phyloP scores from a whole-genome alignment of 2,113 vertebrate genomes.

The Protobothrops flavoviridis region DNA sequence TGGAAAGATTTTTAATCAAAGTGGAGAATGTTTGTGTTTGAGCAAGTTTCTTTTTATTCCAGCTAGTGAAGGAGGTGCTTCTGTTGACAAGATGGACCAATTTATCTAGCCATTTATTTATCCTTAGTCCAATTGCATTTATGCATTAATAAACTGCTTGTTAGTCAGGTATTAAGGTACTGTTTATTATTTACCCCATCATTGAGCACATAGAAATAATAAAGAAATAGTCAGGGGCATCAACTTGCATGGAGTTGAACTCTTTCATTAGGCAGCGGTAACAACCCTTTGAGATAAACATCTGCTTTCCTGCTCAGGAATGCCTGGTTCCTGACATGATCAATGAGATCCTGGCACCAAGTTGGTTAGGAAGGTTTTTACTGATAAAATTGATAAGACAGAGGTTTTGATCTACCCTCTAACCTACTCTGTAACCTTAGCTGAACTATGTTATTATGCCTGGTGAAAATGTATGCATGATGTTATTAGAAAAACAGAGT shows the following conservation, averaged over 20 bases:
- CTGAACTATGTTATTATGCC: neutral
- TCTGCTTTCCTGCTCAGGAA: neutral
- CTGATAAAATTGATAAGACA: neutral
- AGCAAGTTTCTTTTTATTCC: neutral
- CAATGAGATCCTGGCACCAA: neutral
- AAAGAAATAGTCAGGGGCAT: neutral
- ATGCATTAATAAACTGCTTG: neutral
- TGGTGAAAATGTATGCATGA: neutral
- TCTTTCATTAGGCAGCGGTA: neutral
- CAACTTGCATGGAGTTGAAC: neutral
- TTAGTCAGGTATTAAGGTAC: neutral
- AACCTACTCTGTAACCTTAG: neutral
- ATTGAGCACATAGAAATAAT: neutral
- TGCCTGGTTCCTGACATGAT: neutral
- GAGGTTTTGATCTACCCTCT: neutral
- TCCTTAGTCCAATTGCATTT: neutral
- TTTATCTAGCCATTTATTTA: neutral
- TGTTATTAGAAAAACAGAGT: too few relatives aligned
- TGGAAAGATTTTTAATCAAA: neutral
- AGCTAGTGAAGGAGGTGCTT: neutral
- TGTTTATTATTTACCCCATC: neutral
- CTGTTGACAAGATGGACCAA: neutral
- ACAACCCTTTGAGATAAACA: neutral
- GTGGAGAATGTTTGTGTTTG: neutral
- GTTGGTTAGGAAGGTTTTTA: neutral